phyloP scores from a whole-genome alignment of 2,113 vertebrate species.

The Nerophis lumbriciformis region DNA sequence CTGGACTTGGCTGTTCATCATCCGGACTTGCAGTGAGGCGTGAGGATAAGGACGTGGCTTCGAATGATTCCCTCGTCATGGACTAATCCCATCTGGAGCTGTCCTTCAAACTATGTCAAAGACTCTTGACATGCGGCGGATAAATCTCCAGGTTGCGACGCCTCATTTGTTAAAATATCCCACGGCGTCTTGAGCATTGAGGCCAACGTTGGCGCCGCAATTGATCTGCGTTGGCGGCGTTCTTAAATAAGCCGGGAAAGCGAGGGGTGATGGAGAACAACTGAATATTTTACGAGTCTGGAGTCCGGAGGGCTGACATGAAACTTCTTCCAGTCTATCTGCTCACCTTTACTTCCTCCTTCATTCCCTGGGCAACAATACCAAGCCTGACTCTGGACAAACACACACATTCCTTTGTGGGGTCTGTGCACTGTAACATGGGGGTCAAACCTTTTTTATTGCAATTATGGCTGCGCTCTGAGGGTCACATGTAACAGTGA shows the following conservation, averaged over 20 bases:
- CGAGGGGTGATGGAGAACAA: constrained; percentile 47
- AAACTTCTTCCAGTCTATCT: constrained; percentile 46
- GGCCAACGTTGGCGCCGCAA: constrained; percentile 37
- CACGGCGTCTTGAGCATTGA: constrained; percentile 42
- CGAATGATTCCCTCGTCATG: constrained; percentile 25
- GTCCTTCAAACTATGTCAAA: constrained; percentile 17
- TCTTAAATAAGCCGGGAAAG: constrained; percentile 54
- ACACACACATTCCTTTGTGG: constrained; percentile 49
- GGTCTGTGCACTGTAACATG: constrained; percentile 32
- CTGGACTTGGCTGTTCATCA: constrained; percentile 39
- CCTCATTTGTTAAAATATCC: constrained; percentile 64
- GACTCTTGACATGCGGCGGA: constrained; percentile 31
- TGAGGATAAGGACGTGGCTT: constrained; percentile 18
- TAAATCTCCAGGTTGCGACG: constrained; percentile 42
- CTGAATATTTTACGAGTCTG: constrained; percentile 52
- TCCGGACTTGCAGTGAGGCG: constrained; percentile 8
- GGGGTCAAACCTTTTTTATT: too few species aligned
- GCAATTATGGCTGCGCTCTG: too few species aligned
- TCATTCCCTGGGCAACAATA: not conserved
- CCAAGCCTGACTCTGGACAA: not conserved
- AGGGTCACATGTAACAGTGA: too few species aligned
- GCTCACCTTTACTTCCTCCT: constrained; percentile 29
- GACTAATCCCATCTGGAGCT: constrained; percentile 3
- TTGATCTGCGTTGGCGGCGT: constrained; percentile 59
- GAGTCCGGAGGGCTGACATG: constrained; percentile 38